These are phyloP conservation scores for Daubentonia madagascariensis DNA, from an alignment of 2,113 vertebrate species.

Conservation along the genomic window DNA sequence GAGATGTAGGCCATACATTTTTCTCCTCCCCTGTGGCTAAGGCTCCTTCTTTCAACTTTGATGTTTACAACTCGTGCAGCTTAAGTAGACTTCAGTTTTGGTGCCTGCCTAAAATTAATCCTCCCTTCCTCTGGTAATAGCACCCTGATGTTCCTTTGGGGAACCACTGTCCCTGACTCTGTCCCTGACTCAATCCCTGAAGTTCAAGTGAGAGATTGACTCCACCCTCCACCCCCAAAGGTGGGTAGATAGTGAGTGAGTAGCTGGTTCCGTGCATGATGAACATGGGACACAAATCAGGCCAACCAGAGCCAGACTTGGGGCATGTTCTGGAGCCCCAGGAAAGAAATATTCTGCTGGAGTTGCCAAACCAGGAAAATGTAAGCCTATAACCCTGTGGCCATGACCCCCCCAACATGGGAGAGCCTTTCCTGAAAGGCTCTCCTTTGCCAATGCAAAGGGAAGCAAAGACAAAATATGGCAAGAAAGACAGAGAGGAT, in stretches of 20 bases:
- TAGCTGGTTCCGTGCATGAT: not conserved
- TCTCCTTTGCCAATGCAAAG: not conserved
- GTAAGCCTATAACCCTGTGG: not conserved
- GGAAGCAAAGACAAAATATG: not conserved
- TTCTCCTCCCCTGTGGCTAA: not conserved
- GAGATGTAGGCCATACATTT: not conserved
- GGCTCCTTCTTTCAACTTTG: not conserved
- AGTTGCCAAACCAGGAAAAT: not conserved
- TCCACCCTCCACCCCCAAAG: not conserved
- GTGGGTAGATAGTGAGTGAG: not conserved
- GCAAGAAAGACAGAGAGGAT: rapidly evolving
- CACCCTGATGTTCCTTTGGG: not conserved
- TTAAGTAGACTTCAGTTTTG: not conserved
- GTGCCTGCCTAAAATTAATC: not conserved
- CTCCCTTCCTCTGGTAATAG: not conserved
- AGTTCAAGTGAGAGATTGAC: not conserved
- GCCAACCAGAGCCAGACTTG: not conserved
- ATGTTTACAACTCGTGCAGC: not conserved
- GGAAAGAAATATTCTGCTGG: not conserved
- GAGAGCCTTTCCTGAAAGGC: not conserved
- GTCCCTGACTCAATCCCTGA: not conserved
- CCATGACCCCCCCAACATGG: not conserved
- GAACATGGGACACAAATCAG: not conserved
- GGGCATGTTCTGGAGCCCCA: not conserved
- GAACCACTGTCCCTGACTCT: not conserved